Evolutionary conservation across 30 jellyfish, hydroid and myxozoan species (phyloP), one percentile per base, ranked within the genome.

Genomic region (Catostylus mosaicus): DNA sequence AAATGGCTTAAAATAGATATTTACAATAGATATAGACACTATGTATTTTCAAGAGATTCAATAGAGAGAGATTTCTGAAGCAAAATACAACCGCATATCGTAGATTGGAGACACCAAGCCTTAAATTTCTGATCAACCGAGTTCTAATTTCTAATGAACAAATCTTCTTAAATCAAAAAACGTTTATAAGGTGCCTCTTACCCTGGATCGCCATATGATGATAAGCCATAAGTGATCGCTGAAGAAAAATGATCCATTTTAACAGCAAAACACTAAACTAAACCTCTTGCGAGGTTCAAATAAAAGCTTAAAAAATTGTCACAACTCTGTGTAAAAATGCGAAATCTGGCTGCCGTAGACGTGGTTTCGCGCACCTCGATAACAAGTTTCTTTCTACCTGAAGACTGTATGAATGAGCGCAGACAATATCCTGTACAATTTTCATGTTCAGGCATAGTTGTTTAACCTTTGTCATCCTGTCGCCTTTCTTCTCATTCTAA

Each of bases 391-490:
- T n/a, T 52, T 52, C 29, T 3, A 7, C 29, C 29, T 3, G 67
- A n/a, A 10, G 29, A 52, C 3, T 10, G 19, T 7, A 52, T 52
- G 67, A 52, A 10, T 52, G 30, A 14, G 7, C 29, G 67, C 7
- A n/a, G 30, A 52, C 67, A 52, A 7, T 7, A 52, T 20, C 6
- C 29, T 20, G 67, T 7, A 20, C 67, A 52, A 20, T 10, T 10
- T 52, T 52, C 67, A n/a, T 52, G 29, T 66, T 66, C 29, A n/a
- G 78, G 57, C 30, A 66, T 9, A 66, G 24, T 33, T 31, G 78
- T 23, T 73, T 54, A 29, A 23, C 71, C 72, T 22, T 46, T 73
- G 72, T 73, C 56, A 73, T 73, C 71, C 70, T 73, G 71, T 38
- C 22, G 51, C 84, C 84, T 45, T 73, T 50, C 84, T 45, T 51